Evolutionary conservation across 1,140 invertebrate genomes (phyloP), one percentile per base, ranked within the genome.

Genomic region (Pararge aegeria): DNA sequence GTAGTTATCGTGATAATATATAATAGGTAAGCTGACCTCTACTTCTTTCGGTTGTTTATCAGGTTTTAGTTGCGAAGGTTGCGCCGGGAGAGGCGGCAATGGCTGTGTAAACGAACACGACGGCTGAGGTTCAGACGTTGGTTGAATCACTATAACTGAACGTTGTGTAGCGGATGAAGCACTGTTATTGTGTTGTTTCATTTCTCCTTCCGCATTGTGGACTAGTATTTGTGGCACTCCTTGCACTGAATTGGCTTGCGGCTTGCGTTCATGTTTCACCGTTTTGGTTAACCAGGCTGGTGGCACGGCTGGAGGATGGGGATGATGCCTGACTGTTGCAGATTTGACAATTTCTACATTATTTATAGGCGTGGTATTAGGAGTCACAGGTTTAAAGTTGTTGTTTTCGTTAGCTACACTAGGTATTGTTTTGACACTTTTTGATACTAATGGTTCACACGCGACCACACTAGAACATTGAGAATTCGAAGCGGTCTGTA

Each of bases 31-130:
- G 75, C 83, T 89, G 80, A 89, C 86, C 86, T 89, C 86, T 55
- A 89, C 83, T 86, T 89, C 86, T 78, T 85, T 86, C 4, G 80
- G 70, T 64, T 76, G 76, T 63, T 77, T 77, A 40, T 81, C 72
- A 38, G 80, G 80, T 72, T 82, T 87, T 55, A 83, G 73, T 55
- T 83, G 80, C 24, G 75, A 55, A 49, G 78, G 49, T 50, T 70
- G 66, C 30, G 70, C 55, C 27, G 70, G 64, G 27, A 48, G 30
- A 37, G 68, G 66, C 37, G 71, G 68, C 24, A 51, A 38, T 37
- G 66, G 66, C 38, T 70, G 68, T 30, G 49, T 72, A 66, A 71
- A 84, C 12, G 83, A 86, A 55, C 83, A 87, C 38, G 82, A 85
- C 12, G 86, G 83, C 48, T 80, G 75, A 18, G 79, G 78, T 16